A percentile compares a stretch with the other conserved stretches of the same genome.
Evolutionary conservation across 1,140 invertebrate species (phyloP).

Genomic region (Yoshiicerus persimilis): DNA sequence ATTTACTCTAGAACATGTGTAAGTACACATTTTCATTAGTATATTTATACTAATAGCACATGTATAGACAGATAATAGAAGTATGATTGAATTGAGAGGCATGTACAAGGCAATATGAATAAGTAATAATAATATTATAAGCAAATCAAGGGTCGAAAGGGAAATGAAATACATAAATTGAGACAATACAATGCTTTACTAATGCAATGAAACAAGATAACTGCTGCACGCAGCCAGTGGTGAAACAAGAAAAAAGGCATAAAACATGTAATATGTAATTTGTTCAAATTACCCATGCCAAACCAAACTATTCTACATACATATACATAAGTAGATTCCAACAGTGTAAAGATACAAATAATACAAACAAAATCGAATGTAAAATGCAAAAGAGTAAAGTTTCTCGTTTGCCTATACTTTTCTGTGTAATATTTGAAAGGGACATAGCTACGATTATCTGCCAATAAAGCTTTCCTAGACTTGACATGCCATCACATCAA

Average conservation of each 20-base stretch:
- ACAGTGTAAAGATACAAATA: background rate
- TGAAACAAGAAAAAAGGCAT: slow-evolving; percentile 18
- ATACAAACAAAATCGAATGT: slow-evolving; percentile 8
- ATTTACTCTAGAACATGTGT: background rate
- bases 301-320: background rate
- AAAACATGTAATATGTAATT: slow-evolving; percentile 23
- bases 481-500: background rate
- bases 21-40: too few relatives aligned
- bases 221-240: background rate
- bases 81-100: too few relatives aligned
- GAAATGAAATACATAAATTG: background rate
- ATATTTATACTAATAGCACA: too few relatives aligned
- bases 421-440: background rate
- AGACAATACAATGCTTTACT: background rate
- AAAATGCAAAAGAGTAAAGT: background rate
- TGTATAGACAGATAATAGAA: background rate
- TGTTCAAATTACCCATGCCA: slow-evolving; percentile 22
- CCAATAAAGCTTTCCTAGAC: background rate
- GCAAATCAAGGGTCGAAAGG: background rate
- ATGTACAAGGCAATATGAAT: too few relatives aligned
- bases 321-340: background rate
- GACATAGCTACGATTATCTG: background rate
- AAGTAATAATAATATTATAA: background rate
- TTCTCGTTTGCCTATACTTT: background rate
- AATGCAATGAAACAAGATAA: background rate